Evolutionary conservation across 1,140 invertebrate genomes (phyloP).

Genomic region (Wiebesia pumilae): DNA sequence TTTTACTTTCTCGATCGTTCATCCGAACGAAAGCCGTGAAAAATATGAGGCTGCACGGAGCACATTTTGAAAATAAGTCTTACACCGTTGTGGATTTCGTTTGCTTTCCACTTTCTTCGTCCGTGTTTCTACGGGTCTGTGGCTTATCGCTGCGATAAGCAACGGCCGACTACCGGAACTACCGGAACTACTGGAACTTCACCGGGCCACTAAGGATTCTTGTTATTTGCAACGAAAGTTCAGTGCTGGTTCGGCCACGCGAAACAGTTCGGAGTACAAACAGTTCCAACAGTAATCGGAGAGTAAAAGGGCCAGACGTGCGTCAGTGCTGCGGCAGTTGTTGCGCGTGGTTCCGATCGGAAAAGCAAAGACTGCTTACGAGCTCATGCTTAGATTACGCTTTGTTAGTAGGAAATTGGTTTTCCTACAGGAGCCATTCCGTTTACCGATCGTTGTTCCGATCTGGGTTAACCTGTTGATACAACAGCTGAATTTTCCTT

Average conservation of each 20-base stretch:
- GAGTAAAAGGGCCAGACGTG: not conserved
- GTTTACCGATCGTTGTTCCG: slow-evolving; percentile 30
- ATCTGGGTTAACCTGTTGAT: slow-evolving; percentile 48
- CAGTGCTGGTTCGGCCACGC: not conserved
- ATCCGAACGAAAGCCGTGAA: no score
- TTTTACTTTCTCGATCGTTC: no score
- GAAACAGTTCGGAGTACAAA: not conserved
- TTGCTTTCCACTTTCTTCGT: no score
- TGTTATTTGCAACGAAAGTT: not conserved
- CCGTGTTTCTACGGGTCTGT: no score
- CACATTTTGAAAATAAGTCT: no score
- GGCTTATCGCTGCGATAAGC: no score
- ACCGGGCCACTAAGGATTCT: not conserved
- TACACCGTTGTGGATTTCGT: no score
- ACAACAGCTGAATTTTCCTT: slow-evolving; percentile 36
- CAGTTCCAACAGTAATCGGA: not conserved
- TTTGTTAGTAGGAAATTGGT: slow-evolving; percentile 6
- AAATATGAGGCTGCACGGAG: no score
- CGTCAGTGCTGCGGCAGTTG: not conserved
- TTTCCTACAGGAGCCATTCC: slow-evolving; percentile 25
- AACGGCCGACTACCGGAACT: not conserved
- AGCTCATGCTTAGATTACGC: not conserved
- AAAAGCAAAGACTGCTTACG: not conserved
- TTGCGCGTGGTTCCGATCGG: not conserved
- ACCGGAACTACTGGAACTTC: not conserved